Evolutionary conservation across 2,113 vertebrate genomes (phyloP), one percentile per base, ranked within the genome.

Genomic region (Corythornis cristatus): DNA sequence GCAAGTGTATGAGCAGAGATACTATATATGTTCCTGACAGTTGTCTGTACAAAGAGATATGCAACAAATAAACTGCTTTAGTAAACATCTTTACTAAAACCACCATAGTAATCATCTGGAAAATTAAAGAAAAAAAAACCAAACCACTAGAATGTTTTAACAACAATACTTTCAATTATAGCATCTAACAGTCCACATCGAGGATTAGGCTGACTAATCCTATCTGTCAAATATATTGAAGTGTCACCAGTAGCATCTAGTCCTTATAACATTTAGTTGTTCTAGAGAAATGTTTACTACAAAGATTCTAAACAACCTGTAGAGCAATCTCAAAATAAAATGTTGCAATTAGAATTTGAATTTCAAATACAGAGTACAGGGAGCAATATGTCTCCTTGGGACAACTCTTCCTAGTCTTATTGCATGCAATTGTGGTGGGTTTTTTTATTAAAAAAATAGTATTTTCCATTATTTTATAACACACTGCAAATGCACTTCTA

Each of bases 321-420:
- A 86, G 46, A 78, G 72, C 45, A 81, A 90, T 48, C 48, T 85
- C 72, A 6, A 86, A 91, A 37, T 42, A 87, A 80, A 89, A 54
- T 73, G 72, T 50, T 73, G 81, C 79, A 94, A 96, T 92, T 94
- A 58, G 54, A 79, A 93, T 89, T 79, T 92, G 74, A 89, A 93
- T 90, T 95, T 93, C 93, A 95, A 91, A 92, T 57, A 40, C 54
- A 78, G 50, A 66, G 83, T 57, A 26, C 35, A 71, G 45, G 43
- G 74, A 83, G 42, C 0, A 1, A 74, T 88, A 45, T 8, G 72
- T 83, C 50, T 93, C 88, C 60, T 77, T 71, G 79, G 72, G 79
- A 90, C 78, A 91, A 92, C 74, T 90, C 80, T 42, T 72, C 33
- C 83, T 83, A 51, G 40, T 51, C 71, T 86, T 67, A 21, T 8